A percentile compares a stretch with the other conserved stretches of the same genome.
Conservation (phyloP, 2,113 vertebrate genomes). For the Oryzias woworae region DNA sequence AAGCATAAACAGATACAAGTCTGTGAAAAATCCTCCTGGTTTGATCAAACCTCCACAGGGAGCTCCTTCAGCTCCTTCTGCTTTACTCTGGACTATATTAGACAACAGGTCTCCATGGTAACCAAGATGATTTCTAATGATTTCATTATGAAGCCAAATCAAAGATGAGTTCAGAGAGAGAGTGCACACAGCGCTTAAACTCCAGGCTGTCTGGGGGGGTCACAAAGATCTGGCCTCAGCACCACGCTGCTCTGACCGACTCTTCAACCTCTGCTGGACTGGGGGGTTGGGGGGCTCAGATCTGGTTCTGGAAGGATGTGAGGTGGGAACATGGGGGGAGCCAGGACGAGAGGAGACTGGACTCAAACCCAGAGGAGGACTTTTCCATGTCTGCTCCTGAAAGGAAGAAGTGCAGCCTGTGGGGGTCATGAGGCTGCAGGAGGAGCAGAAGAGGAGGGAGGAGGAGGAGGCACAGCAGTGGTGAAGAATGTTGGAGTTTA, state of each 20-base stretch:
- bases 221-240: slow-evolving; percentile 46
- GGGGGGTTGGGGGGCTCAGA: slow-evolving; percentile 42
- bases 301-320: slow-evolving; percentile 63
- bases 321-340: slow-evolving; percentile 67
- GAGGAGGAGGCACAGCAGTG: background rate
- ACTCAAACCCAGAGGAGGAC: slow-evolving; percentile 77
- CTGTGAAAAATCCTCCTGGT: no score
- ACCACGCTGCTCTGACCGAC: slow-evolving; percentile 82
- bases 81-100: no score
- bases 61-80: no score
- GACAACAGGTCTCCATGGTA: no score
- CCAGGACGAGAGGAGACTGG: slow-evolving; percentile 74
- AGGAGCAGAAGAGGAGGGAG: background rate
- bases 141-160: no score
- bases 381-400: slow-evolving; percentile 83
- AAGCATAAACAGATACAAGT: no score
- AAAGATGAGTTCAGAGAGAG: no score
- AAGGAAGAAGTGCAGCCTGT: slow-evolving; percentile 67
- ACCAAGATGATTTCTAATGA: no score
- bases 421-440: slow-evolving; percentile 17
- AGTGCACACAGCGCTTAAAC: no score
- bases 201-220: no score
- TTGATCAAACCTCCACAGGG: no score
- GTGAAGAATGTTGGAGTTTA: background rate
- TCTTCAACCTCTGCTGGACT: slow-evolving; percentile 40